Base-by-base conservation (phyloP, 2,888 invertebrate species). In the Heliconius aoede region DNA sequence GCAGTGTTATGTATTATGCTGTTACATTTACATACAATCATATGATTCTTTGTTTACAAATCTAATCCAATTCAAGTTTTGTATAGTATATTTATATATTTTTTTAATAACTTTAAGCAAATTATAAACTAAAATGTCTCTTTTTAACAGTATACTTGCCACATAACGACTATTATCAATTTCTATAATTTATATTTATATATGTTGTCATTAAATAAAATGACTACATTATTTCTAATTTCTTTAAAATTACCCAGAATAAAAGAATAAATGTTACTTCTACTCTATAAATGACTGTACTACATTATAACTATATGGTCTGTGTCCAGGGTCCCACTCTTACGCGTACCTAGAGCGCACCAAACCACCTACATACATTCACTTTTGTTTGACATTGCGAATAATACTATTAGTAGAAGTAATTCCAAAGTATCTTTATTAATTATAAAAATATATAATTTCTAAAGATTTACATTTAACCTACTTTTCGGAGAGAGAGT, bases 341-440 rank as follows among this genome's bases (percentile, higher is more conserved):
- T 83, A 86, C 88, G 86, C 84, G 85, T 85, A 84, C 82, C 78
- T 82, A 80, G 73, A 75, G 60, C 36, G 28, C 40, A 84, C 88
- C 83, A 72, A 64, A 28, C 79, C 80, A 77, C 90, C 90, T 89
- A 60, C 60, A 60, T 65, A 92, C 93, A 90, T 92, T 93, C 92
- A 92, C 92, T 93, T 94, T 91, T 93, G 88, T 90, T 90, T 90
- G 90, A 85, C 85, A 86, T 84, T 85, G 83, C 82, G 80, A 84
- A 83, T 69, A 80, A 73, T 77, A 76, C 75, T 79, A 73, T 74
- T 32, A 76, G 76, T 74, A 79, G 68, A 67, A 64, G 61, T 74
- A 74, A 51, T 46, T 67, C 15, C 67, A 65, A 28, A 32, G 18
- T 60, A 73, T 74, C 30, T 67, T 73, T 26, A 80, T 65, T 77